phyloP scores from a whole-genome alignment of 2,797 vertebrate species.

The Rallus crepitans region DNA sequence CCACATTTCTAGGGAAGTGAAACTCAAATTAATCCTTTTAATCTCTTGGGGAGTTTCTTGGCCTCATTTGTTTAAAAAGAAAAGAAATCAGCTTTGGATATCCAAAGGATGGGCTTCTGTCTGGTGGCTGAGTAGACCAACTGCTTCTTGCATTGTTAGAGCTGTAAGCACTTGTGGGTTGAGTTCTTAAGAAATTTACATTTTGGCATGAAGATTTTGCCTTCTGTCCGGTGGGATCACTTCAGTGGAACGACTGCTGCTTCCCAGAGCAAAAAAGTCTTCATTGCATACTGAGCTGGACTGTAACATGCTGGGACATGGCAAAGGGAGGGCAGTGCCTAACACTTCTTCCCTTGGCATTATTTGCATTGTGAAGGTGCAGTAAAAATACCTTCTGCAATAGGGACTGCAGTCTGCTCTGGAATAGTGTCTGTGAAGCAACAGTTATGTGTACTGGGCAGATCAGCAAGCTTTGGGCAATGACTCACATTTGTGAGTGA shows the following conservation, averaged over 20 bases:
- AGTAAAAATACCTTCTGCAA: not conserved
- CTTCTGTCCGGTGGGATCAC: not conserved
- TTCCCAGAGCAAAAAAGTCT: not conserved
- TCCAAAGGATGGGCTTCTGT: not conserved
- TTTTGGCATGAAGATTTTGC: not conserved
- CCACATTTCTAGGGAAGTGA: not conserved
- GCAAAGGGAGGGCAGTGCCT: not conserved
- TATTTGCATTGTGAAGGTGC: not conserved
- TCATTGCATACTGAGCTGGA: not conserved
- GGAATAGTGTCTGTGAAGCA: not conserved
- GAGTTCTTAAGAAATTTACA: not conserved
- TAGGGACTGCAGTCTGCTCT: not conserved
- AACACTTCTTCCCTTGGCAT: not conserved
- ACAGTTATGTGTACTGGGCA: not conserved
- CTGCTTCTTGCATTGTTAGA: not conserved
- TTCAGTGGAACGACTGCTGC: not conserved
- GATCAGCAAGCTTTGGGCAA: slow-evolving; percentile 6
- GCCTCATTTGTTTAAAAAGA: not conserved
- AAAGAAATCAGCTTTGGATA: not conserved
- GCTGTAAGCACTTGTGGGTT: not conserved
- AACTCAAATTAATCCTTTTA: slow-evolving; percentile 26
- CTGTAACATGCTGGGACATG: not conserved
- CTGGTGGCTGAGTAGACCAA: not conserved
- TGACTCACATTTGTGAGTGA: not conserved
- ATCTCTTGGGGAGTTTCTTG: slow-evolving; percentile 17